phyloP scores from a whole-genome alignment of 1,140 invertebrate species.

The Calosoma granatense region DNA sequence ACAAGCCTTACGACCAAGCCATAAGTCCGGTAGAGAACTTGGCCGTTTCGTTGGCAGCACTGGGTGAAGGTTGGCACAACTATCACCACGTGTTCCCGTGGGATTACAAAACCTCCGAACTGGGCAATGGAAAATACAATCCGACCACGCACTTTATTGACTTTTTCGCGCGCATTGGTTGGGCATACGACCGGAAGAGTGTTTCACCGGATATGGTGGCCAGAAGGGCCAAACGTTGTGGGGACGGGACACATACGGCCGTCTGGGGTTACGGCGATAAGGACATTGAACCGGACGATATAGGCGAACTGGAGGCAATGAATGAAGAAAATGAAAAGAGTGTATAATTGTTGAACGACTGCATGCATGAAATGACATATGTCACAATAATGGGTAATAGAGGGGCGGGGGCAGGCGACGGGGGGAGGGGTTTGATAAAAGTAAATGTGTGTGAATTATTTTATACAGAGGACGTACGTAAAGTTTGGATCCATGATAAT shows the following conservation, averaged over 20 bases:
- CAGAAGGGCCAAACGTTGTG: slow-evolving; percentile 46
- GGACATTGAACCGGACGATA: slow-evolving; percentile 42
- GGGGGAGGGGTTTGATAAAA: no score
- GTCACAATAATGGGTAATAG: no score
- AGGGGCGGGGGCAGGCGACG: no score
- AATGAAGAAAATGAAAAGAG: slow-evolving; percentile 20
- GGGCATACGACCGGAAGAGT: slow-evolving; percentile 61
- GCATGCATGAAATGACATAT: neutral
- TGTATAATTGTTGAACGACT: neutral
- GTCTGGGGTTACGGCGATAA: slow-evolving; percentile 49
- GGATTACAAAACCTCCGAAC: slow-evolving; percentile 81
- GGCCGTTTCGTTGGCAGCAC: slow-evolving; percentile 54
- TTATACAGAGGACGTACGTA: no score
- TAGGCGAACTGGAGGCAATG: slow-evolving; percentile 39
- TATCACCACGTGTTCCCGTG: slow-evolving; percentile 88
- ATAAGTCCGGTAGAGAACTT: slow-evolving; percentile 65
- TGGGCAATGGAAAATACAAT: slow-evolving; percentile 46
- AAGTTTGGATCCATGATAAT: no score
- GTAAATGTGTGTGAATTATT: no score
- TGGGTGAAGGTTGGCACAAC: slow-evolving; percentile 88
- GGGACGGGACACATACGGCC: slow-evolving; percentile 45
- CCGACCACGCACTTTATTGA: slow-evolving; percentile 63
- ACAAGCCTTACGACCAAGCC: slow-evolving; percentile 80
- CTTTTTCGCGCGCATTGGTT: slow-evolving; percentile 56
- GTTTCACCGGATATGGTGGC: slow-evolving; percentile 52